Base-by-base conservation (phyloP, 2,888 invertebrate species). In the Allophyes oxyacanthae region DNA sequence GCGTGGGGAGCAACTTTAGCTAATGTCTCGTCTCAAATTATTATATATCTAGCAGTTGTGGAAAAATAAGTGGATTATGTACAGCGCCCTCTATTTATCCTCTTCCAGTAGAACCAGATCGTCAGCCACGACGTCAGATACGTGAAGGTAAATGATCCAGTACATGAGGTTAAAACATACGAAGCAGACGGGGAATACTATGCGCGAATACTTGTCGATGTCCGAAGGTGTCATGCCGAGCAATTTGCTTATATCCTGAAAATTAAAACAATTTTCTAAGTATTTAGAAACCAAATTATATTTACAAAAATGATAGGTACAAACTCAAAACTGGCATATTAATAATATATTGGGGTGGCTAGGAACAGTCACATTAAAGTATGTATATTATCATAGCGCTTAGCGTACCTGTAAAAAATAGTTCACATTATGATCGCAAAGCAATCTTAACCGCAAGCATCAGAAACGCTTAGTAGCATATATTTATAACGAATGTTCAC, bases 91-190 rank as follows among this genome's bases (percentile, higher is more conserved):
- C 92, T 93, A 93, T 89, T 92, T 92, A 89, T 94, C 94, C 83
- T 93, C 94, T 96, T 96, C 95, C 96, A 97, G 95, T 85, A 97
- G 95, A 88, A 98, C 98, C 92, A 98, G 95, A 95, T 98, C 98
- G 91, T 98, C 98, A 92, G 98, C 98, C 83, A 98, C 98, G 85
- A 98, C 98, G 95, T 98, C 98, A 88, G 98, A 98, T 90, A 98
- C 98, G 95, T 98, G 98, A 82, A 98, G 95, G 91, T 98, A 98
- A 87, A 98, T 98, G 92, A 98, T 98, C 98, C 98, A 98, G 95
- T 98, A 98, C 98, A 98, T 98, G 80, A 98, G 96, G 94, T 99
- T 99, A 96, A 99, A 99, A 94, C 99, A 98, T 75, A 99, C 97
- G 95, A 99, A 99, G 95, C 99, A 98, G 83, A 99, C 98, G 52